Conservation (phyloP, 1,140 invertebrate species). For the Leptinotarsa undecemlineata region DNA sequence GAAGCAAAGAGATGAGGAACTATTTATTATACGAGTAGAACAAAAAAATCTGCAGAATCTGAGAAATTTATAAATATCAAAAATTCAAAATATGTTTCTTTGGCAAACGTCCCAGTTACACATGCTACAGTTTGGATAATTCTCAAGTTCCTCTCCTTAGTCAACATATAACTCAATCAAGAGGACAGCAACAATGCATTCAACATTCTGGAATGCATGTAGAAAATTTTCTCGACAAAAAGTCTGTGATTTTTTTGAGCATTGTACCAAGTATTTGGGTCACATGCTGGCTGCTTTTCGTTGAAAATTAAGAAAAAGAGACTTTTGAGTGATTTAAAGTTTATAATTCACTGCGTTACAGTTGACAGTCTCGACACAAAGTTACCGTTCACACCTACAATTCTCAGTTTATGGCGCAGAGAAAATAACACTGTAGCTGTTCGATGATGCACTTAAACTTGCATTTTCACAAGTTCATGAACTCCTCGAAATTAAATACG, state of each 20-base stretch:
- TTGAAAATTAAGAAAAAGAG: background rate
- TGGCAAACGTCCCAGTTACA: background rate
- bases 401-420: conserved; percentile 1
- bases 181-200: background rate
- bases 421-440: too few relatives aligned
- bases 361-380: background rate
- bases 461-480: too few relatives aligned
- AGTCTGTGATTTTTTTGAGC: background rate
- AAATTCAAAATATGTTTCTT: background rate
- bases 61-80: too few relatives aligned
- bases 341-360: conserved; percentile 1
- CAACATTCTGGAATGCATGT: background rate
- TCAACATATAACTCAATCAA: background rate
- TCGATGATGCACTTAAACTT: too few relatives aligned
- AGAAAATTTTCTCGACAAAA: background rate
- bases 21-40: too few relatives aligned
- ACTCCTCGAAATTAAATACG: too few relatives aligned
- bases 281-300: background rate
- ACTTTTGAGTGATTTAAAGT: conserved; percentile 8
- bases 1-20: too few relatives aligned
- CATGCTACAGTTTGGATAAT: background rate
- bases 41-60: too few relatives aligned
- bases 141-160: background rate
- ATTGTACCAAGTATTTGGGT: conserved; percentile 10
- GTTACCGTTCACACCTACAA: background rate